Percentiles rank a stretch among this genome's conserved stretches.
These are phyloP conservation scores for Thripadectes ignobilis DNA, from an alignment of 2,797 vertebrate genomes.

Conservation along the genomic window DNA sequence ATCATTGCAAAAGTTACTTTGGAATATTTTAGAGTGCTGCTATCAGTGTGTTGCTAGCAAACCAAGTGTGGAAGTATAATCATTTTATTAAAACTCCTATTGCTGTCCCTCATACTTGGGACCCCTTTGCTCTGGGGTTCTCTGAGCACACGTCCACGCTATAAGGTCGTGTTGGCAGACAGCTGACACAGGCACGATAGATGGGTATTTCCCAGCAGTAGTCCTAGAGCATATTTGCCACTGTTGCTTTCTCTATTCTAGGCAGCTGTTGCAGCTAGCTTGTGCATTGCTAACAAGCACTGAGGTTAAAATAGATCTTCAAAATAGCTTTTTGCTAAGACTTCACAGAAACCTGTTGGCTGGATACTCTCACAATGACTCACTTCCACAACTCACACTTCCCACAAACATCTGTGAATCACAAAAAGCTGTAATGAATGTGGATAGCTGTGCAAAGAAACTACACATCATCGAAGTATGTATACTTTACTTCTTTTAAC, in stretches of 20 bases:
- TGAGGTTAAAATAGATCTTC: conserved; percentile 51
- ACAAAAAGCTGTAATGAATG: conserved; percentile 42
- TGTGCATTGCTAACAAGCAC: conserved; percentile 59
- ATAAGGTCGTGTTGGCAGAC: background rate
- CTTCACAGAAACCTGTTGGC: conserved; percentile 50
- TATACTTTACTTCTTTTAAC: conserved; percentile 15
- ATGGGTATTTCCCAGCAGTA: conserved; percentile 22
- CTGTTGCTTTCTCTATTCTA: conserved; percentile 29
- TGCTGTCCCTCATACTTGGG: background rate
- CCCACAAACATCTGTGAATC: conserved; percentile 63
- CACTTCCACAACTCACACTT: conserved; percentile 47
- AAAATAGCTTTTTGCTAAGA: conserved; percentile 51
- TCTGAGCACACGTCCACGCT: background rate
- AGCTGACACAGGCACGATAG: conserved; percentile 12
- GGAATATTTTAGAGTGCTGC: background rate
- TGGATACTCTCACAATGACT: conserved; percentile 42
- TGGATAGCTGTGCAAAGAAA: conserved; percentile 1
- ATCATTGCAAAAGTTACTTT: background rate
- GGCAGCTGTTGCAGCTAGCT: conserved; percentile 55
- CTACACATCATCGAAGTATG: conserved; percentile 33
- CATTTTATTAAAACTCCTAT: background rate
- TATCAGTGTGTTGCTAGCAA: background rate
- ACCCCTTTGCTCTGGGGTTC: background rate
- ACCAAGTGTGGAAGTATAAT: background rate
- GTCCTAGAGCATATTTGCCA: conserved; percentile 18